phyloP scores from a whole-genome alignment of 2,888 invertebrate species.

The Apamea epomidion region DNA sequence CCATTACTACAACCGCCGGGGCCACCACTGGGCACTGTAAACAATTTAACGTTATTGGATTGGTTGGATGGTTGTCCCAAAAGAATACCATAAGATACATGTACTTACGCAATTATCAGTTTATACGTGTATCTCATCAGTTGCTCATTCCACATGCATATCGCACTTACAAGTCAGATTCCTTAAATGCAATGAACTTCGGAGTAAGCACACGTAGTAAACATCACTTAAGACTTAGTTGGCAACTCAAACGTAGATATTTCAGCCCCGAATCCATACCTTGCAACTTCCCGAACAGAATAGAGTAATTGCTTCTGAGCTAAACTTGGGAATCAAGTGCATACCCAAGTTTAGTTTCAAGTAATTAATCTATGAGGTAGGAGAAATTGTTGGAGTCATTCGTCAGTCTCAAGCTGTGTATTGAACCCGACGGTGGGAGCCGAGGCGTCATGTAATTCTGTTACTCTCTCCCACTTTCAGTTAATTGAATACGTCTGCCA shows the following conservation, averaged over 20 bases:
- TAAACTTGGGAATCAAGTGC: conserved; percentile 75
- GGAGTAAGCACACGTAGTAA: conserved; percentile 33
- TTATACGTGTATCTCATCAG: not conserved
- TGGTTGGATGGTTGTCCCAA: not conserved
- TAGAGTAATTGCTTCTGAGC: conserved; percentile 76
- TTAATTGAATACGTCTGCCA: conserved; percentile 77
- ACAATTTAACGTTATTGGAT: not conserved
- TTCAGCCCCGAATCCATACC: conserved; percentile 56
- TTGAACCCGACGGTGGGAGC: conserved; percentile 67
- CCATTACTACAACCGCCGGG: not conserved
- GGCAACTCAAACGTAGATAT: conserved; percentile 58
- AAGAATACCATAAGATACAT: not conserved
- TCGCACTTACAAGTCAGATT: conserved; percentile 17
- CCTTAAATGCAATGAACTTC: conserved; percentile 31
- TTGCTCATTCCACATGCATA: conserved; percentile 3
- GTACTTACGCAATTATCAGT: not conserved
- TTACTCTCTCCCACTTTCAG: conserved; percentile 72
- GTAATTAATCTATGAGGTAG: conserved; percentile 75
- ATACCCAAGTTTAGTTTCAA: conserved; percentile 73
- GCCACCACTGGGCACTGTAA: not conserved
- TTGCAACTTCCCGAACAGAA: conserved; percentile 62
- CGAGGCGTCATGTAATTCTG: conserved; percentile 73
- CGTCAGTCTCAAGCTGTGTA: conserved; percentile 70
- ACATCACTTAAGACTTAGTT: conserved; percentile 50
- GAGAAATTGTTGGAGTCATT: conserved; percentile 70